Evolutionary conservation across 1,140 invertebrate genomes (phyloP).

Genomic region (Trachelipus rathkii): DNA sequence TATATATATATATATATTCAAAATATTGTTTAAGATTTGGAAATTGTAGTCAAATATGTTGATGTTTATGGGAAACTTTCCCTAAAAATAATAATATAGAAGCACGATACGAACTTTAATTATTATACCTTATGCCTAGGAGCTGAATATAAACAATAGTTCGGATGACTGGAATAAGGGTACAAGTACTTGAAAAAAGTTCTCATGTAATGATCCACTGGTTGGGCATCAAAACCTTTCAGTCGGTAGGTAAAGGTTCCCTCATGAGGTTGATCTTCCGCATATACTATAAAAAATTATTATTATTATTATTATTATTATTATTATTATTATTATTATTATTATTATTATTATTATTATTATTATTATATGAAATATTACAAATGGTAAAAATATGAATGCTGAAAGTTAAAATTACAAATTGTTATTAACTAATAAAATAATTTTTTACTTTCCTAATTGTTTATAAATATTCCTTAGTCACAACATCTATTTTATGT

Average conservation of each 20-base stretch:
- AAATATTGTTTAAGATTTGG: no score
- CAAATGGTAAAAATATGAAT: neutral
- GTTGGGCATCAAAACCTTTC: conserved; percentile 76
- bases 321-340: no score
- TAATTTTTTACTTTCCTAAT: neutral
- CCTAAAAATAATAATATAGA: no score
- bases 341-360: no score
- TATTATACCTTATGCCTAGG: conserved; percentile 64
- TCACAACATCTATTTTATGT: no score
- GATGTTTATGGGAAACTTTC: no score
- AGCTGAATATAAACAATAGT: conserved; percentile 70
- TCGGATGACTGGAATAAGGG: conserved; percentile 49
- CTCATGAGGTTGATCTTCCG: conserved; percentile 76
- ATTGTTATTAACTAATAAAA: neutral
- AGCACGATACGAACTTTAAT: no score
- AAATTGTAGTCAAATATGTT: no score
- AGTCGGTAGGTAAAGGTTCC: conserved; percentile 88
- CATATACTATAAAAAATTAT: conserved; percentile 63
- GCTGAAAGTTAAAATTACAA: neutral
- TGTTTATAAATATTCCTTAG: neutral
- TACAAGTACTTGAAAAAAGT: conserved; percentile 67
- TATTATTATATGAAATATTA: no score
- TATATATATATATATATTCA: no score
- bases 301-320: no score
- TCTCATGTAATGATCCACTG: conserved; percentile 86